Base-by-base conservation (phyloP, 2,888 invertebrate species). In the Noctua comes region DNA sequence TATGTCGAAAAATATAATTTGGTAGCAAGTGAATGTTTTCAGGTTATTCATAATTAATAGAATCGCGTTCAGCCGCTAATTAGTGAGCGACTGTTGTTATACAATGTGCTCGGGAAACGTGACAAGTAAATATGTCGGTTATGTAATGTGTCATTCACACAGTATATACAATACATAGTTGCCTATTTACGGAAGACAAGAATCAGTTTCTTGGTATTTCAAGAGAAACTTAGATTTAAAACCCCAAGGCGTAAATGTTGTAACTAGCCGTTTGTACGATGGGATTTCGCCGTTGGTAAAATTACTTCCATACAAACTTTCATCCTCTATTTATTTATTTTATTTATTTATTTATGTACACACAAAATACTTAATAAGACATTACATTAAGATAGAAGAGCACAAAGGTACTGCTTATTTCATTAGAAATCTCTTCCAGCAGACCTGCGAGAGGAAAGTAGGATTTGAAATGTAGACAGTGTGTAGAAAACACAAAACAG, bases 1-100 rank as follows among this genome's bases (percentile, higher is more conserved):
- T 80, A 71, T 86, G 87, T 83, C 46, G 85, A 86, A 89, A 88
- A 83, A 74, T 75, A 77, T 76, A 84, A 80, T 81, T 84, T 79
- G 76, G 80, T 62, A 51, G 68, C 40, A 66, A 78, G 87, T 88
- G 80, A 84, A 88, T 76, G 87, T 82, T 86, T 81, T 78, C 83
- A 83, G 86, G 76, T 80, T 71, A 86, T 78, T 83, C 84, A 74
- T 88, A 88, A 87, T 87, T 84, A 87, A 82, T 87, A 69, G 76
- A 77, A 88, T 83, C 73, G 65, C 31, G 79, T 78, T 79, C 81
- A 83, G 80, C 70, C 27, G 36, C 86, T 89, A 89, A 89, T 89
- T 62, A 66, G 64, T n/a, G 46, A 75, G 57, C 54, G 57, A 73
- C 64, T 48, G 59, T 13, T 59, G 31, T 87, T 87, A 87, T 68